Percentiles rank a stretch among this genome's conserved stretches.
These are phyloP conservation scores for Xiphophorus birchmanni DNA, from an alignment of 2,797 vertebrate genomes.

Conservation along the genomic window DNA sequence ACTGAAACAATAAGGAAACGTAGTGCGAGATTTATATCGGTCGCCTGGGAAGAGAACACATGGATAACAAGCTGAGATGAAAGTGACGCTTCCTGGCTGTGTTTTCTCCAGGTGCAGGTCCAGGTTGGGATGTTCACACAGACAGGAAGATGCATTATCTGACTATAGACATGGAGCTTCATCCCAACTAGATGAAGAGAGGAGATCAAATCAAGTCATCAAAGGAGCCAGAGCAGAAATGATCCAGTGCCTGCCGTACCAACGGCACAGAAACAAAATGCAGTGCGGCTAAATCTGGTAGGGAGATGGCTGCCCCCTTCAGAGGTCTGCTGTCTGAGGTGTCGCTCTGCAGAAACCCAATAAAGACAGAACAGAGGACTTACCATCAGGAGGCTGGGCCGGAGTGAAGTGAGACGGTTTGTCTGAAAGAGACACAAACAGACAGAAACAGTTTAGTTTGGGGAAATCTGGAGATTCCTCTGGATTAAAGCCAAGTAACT, in stretches of 20 bases:
- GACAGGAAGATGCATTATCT: constrained; percentile 35
- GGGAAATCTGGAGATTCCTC: constrained; percentile 61
- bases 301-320: constrained; percentile 56
- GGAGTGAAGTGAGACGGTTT: constrained; percentile 84
- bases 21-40: constrained; percentile 42
- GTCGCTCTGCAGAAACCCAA: constrained; percentile 50
- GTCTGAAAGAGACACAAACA: constrained; percentile 81
- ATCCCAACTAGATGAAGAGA: constrained; percentile 46
- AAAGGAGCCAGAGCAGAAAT: constrained; percentile 58
- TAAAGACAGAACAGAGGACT: constrained; percentile 71
- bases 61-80: constrained; percentile 36
- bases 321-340: constrained; percentile 63
- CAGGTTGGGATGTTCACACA: constrained; percentile 3
- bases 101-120: constrained; percentile 10
- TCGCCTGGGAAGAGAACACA: constrained; percentile 29
- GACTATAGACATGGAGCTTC: constrained; percentile 66
- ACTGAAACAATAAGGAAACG: constrained; percentile 49
- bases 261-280: constrained; percentile 44
- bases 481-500: constrained; percentile 59
- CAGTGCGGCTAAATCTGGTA: constrained; percentile 27
- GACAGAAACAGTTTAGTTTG: constrained; percentile 67
- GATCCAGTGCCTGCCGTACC: constrained; percentile 56
- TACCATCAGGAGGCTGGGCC: constrained; percentile 82
- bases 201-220: constrained; percentile 78
- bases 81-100: constrained; percentile 11